phyloP scores from a whole-genome alignment of 2,888 invertebrate genomes.

The Sinopyrophorus schimmeli region DNA sequence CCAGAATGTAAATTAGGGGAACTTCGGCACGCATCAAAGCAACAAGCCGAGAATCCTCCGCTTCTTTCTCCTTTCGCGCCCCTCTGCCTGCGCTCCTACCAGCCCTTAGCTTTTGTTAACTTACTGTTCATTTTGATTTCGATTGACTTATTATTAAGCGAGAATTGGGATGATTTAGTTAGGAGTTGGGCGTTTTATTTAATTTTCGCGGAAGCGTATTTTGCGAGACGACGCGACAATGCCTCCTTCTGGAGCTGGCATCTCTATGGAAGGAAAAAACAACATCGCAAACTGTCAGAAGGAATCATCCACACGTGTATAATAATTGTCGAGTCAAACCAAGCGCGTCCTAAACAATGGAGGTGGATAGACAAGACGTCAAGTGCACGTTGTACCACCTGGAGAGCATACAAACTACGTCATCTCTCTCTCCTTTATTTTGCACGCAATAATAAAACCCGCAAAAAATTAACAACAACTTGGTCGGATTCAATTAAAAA shows the following conservation, averaged over 20 bases:
- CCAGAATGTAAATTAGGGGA: slow-evolving; percentile 49
- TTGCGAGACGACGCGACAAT: no score
- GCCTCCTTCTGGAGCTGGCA: no score
- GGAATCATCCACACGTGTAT: slow-evolving; percentile 31
- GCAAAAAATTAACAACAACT: no score
- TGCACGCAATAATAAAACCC: no score
- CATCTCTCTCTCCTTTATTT: no score
- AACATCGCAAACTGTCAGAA: slow-evolving; percentile 23
- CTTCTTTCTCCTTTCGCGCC: slow-evolving; percentile 29
- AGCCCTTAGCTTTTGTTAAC: slow-evolving; percentile 31
- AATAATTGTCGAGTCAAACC: slow-evolving; percentile 34
- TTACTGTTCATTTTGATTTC: slow-evolving; percentile 45
- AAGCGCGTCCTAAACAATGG: slow-evolving; percentile 34
- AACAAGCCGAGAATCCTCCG: slow-evolving; percentile 46
- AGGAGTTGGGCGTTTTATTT: slow-evolving; percentile 26
- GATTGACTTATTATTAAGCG: slow-evolving; percentile 44
- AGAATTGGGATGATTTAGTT: slow-evolving; percentile 38
- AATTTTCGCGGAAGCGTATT: no score
- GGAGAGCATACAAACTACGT: slow-evolving; percentile 31
- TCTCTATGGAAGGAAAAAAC: background rate
- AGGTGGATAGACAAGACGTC: slow-evolving; percentile 33
- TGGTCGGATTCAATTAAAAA: no score
- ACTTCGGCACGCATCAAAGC: slow-evolving; percentile 47
- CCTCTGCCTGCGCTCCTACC: slow-evolving; percentile 3
- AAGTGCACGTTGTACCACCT: slow-evolving; percentile 37